phyloP scores from a whole-genome alignment of 2,113 vertebrate species.

The Phoenicopterus ruber region DNA sequence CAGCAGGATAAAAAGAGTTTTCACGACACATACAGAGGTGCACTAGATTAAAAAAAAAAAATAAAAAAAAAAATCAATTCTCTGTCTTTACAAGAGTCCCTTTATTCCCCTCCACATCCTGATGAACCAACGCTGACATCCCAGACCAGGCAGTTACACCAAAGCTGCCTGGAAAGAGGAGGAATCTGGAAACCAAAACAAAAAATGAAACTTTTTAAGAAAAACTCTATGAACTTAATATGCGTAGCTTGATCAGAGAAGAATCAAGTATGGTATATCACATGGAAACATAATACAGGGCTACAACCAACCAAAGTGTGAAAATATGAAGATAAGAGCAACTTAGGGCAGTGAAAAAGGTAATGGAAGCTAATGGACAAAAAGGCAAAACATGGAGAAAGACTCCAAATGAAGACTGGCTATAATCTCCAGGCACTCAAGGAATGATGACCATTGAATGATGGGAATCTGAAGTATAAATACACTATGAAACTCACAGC shows the following conservation, averaged over 20 bases:
- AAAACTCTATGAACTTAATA: not conserved
- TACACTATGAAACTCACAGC: not conserved
- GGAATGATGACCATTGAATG: not conserved
- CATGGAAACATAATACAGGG: not conserved
- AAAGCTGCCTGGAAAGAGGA: not conserved
- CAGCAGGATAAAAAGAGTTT: not conserved
- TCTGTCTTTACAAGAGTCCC: not conserved
- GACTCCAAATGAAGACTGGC: not conserved
- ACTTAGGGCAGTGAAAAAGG: not conserved
- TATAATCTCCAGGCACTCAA: not conserved
- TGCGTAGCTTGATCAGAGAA: not conserved
- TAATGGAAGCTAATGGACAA: not conserved
- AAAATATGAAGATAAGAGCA: not conserved
- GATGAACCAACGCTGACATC: not conserved
- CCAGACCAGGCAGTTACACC: not conserved
- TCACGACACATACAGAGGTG: not conserved
- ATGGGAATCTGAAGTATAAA: not conserved
- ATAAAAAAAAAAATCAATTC: not conserved
- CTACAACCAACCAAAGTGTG: not conserved
- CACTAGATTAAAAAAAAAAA: not conserved
- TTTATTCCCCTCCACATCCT: not conserved
- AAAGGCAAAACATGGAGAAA: not conserved
- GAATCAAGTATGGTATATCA: not conserved
- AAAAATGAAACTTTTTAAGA: not conserved
- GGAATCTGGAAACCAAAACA: not conserved